These are phyloP conservation scores for Ectropis grisescens DNA, from an alignment of 1,140 invertebrate species.

Conservation along the genomic window DNA sequence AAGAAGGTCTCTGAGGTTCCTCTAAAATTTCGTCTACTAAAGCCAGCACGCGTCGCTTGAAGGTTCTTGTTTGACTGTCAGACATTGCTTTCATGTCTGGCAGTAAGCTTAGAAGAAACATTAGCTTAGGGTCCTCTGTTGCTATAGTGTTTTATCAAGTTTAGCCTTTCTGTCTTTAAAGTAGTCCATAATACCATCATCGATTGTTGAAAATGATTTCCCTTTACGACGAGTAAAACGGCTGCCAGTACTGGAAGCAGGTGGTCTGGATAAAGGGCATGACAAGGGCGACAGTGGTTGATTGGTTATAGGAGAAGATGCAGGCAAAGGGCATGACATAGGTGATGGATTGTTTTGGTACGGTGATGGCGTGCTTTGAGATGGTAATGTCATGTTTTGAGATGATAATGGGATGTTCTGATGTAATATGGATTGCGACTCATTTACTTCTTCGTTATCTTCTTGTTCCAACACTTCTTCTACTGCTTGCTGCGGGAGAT, in stretches of 20 bases:
- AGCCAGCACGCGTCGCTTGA: constrained; percentile 9
- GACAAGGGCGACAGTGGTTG: constrained; percentile 3
- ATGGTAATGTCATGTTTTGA: not conserved
- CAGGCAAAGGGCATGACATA: constrained; percentile 5
- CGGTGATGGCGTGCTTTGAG: constrained; percentile 3
- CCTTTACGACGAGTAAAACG: constrained; percentile 2
- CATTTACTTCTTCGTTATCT: constrained; percentile 8
- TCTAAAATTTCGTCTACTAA: constrained; percentile 12
- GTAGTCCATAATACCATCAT: constrained; percentile 8
- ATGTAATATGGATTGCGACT: constrained; percentile 5
- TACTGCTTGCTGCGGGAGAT: constrained; percentile 1
- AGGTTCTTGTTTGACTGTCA: constrained; percentile 10
- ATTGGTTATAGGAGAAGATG: constrained; percentile 7
- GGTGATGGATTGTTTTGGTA: constrained; percentile 1
- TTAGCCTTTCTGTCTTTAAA: constrained; percentile 9
- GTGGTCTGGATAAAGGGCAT: constrained; percentile 7
- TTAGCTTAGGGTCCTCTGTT: constrained; percentile 9
- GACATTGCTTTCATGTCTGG: constrained; percentile 13
- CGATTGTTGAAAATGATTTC: constrained; percentile 3
- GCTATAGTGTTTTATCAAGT: constrained; percentile 6
- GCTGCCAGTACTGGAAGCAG: constrained; percentile 2
- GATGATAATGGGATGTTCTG: constrained; percentile 6
- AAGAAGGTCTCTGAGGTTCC: constrained; percentile 9
- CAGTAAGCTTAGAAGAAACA: constrained; percentile 14
- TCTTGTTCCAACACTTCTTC: constrained; percentile 4